phyloP scores from a whole-genome alignment of 1,140 invertebrate genomes.

The Choristoneura fumiferana region DNA sequence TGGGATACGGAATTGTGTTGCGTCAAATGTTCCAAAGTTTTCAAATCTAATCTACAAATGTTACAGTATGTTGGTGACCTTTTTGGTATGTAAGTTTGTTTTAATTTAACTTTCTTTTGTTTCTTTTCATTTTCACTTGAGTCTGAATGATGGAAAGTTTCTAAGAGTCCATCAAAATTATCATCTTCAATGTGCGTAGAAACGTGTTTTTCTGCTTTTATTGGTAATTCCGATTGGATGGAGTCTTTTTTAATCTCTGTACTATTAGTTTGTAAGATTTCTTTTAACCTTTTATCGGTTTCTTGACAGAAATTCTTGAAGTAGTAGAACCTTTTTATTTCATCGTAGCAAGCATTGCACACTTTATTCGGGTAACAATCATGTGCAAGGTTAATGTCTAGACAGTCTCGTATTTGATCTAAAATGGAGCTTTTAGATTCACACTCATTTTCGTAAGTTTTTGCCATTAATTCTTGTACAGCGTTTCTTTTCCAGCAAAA shows the following conservation, averaged over 20 bases:
- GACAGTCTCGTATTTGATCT: slow-evolving; percentile 51
- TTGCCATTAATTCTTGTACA: slow-evolving; percentile 30
- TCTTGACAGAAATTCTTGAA: slow-evolving; percentile 53
- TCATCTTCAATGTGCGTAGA: slow-evolving; percentile 16
- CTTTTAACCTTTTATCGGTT: slow-evolving; percentile 41
- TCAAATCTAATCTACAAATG: slow-evolving; percentile 50
- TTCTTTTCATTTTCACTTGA: slow-evolving; percentile 13
- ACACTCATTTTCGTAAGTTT: slow-evolving; percentile 17
- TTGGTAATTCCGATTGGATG: neutral
- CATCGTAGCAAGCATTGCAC: slow-evolving; percentile 42
- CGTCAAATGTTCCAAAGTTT: slow-evolving; percentile 31
- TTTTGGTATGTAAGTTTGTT: slow-evolving; percentile 37
- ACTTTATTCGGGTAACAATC: slow-evolving; percentile 36
- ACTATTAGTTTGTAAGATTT: slow-evolving; percentile 33
- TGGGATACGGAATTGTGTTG: slow-evolving; percentile 49
- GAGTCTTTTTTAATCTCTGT: neutral
- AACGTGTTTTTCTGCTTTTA: slow-evolving; percentile 28
- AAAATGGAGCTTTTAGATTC: slow-evolving; percentile 31
- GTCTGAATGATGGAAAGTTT: slow-evolving; percentile 11
- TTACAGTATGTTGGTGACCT: slow-evolving; percentile 54
- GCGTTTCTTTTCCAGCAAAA: slow-evolving; percentile 53
- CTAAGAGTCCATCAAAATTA: slow-evolving; percentile 21
- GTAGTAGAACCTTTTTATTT: slow-evolving; percentile 47
- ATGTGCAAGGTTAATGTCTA: slow-evolving; percentile 44
- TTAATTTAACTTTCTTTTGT: slow-evolving; percentile 30